Conservation (phyloP, 64 coral and sea anemone species). For the Stichodactyla mertensii region DNA sequence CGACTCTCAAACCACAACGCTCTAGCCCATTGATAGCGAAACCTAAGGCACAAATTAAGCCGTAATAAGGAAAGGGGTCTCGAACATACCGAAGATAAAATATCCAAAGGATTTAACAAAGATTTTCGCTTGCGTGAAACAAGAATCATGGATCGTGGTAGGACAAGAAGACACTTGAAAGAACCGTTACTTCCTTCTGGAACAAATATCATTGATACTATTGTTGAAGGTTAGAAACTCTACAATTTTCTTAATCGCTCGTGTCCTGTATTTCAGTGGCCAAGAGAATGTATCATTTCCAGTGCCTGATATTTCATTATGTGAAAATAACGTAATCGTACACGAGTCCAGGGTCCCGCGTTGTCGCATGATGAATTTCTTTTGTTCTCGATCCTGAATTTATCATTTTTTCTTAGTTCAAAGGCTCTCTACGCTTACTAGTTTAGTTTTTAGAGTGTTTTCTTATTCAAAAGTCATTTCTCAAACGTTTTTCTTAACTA, state of each 20-base stretch:
- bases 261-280: too few species aligned
- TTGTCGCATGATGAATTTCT: too few species aligned
- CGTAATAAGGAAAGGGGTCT: too few species aligned
- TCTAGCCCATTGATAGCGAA: not conserved
- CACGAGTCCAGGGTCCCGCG: too few species aligned
- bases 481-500: not conserved
- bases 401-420: too few species aligned
- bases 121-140: not conserved
- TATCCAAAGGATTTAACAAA: not conserved
- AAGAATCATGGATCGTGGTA: not conserved
- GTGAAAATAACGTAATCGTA: too few species aligned
- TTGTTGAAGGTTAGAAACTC: constrained; percentile 24
- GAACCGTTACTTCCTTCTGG: constrained; percentile 20
- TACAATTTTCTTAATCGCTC: not conserved
- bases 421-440: too few species aligned
- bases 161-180: not conserved
- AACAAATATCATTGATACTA: not conserved
- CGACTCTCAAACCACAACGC: not conserved
- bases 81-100: not conserved
- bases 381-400: too few species aligned
- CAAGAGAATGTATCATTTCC: too few species aligned
- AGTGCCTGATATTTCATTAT: too few species aligned
- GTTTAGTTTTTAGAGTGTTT: too few species aligned
- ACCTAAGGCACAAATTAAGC: not conserved
- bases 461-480: not conserved